Conservation (phyloP, 2,113 vertebrate species). For the Nestor notabilis region DNA sequence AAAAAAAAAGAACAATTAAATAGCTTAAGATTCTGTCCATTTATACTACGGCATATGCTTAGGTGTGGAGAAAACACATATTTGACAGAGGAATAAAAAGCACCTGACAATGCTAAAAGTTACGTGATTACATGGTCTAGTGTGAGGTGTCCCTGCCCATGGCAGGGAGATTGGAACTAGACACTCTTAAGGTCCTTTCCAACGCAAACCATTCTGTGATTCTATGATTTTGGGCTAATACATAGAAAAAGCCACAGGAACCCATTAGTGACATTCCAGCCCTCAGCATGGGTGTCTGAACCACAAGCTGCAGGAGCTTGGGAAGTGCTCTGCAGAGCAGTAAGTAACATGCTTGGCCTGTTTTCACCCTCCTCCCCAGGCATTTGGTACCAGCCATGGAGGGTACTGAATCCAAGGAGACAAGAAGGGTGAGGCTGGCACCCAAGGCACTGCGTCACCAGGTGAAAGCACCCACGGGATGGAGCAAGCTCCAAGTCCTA, state of each 20-base stretch:
- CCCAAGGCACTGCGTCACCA: background rate
- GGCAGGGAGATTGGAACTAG: background rate
- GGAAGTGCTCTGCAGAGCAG: background rate
- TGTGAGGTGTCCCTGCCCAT: background rate
- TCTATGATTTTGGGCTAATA: background rate
- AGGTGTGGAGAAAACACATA: background rate
- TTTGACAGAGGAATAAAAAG: too few relatives aligned
- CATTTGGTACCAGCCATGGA: background rate
- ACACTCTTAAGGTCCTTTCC: background rate
- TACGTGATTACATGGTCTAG: background rate
- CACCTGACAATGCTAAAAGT: background rate
- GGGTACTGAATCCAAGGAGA: background rate
- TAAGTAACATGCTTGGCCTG: rapidly evolving
- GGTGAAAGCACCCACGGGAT: background rate
- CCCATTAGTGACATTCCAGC: background rate
- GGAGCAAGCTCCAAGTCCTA: background rate
- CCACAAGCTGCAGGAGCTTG: rapidly evolving
- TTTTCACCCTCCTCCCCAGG: background rate
- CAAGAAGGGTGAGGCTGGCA: background rate
- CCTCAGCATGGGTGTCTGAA: rapidly evolving
- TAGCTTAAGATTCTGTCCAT: background rate
- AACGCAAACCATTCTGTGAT: background rate
- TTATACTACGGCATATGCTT: rapidly evolving
- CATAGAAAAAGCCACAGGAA: background rate
- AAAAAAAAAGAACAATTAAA: background rate